Percentiles rank a stretch among this genome's conserved stretches.
Evolutionary conservation across 2,113 vertebrate genomes (phyloP).

Genomic region (Archocentrus centrarchus): DNA sequence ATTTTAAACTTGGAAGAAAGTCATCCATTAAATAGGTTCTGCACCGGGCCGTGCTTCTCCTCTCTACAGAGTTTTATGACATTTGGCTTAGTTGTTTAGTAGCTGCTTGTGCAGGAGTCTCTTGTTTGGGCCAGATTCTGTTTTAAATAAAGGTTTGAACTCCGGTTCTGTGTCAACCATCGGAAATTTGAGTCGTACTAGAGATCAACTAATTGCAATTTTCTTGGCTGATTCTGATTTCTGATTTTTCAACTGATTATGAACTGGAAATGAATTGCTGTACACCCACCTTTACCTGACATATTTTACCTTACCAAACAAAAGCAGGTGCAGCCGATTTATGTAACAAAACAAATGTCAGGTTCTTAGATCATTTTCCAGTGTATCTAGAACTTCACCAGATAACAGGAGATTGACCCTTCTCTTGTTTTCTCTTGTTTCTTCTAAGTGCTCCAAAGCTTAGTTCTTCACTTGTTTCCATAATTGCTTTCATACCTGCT

Average conservation of each 20-base stretch:
- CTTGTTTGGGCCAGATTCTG: neutral
- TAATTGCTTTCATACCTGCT: neutral
- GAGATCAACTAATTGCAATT: neutral
- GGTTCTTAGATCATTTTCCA: fast-evolving
- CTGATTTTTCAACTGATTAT: neutral
- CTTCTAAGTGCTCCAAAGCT: neutral
- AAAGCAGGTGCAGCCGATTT: neutral
- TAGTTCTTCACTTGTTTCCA: neutral
- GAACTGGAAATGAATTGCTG: neutral
- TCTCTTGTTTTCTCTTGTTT: neutral
- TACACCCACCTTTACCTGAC: fast-evolving
- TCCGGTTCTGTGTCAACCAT: too few relatives aligned
- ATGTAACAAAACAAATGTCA: neutral
- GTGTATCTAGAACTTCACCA: neutral
- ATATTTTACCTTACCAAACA: fast-evolving
- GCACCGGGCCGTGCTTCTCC: neutral
- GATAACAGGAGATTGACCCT: neutral
- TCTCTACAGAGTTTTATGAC: neutral
- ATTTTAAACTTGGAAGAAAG: neutral
- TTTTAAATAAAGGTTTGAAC: neutral
- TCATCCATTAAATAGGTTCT: neutral
- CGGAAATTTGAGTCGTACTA: neutral
- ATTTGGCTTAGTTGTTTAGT: neutral
- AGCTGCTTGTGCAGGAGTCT: too few relatives aligned
- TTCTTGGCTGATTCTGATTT: conserved; percentile 2